phyloP scores from a whole-genome alignment of 2,113 vertebrate species.

The Epinephelus cyanopodus region DNA sequence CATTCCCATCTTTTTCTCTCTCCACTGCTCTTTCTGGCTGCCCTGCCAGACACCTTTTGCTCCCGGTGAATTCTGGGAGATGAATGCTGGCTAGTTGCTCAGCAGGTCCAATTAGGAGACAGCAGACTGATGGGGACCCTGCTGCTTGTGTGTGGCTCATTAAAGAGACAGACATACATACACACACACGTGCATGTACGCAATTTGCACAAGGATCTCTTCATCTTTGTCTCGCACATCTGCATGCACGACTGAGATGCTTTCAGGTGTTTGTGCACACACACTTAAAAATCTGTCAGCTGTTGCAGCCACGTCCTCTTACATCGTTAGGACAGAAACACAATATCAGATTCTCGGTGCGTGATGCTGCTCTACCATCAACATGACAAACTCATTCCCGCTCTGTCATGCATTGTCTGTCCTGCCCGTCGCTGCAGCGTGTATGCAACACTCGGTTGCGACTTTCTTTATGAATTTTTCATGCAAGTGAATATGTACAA shows the following conservation, averaged over 20 bases:
- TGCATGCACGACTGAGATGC: conserved; percentile 15
- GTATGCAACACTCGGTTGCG: conserved; percentile 26
- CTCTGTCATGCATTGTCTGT: conserved; percentile 48
- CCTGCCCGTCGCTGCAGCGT: conserved; percentile 10
- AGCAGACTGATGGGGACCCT: conserved; percentile 68
- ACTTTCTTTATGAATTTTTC: conserved; percentile 63
- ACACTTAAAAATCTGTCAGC: not conserved
- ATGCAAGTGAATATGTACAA: conserved; percentile 50
- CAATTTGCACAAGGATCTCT: conserved; percentile 27
- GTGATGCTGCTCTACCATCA: conserved; percentile 17
- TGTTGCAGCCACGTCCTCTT: conserved; percentile 12
- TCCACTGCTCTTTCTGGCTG: not conserved
- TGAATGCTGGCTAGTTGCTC: conserved; percentile 68
- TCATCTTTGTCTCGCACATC: conserved; percentile 39
- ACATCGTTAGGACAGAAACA: conserved; percentile 9
- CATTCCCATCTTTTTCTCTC: not conserved
- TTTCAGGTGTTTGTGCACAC: not conserved
- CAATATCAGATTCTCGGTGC: conserved; percentile 15
- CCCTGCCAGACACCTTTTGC: conserved; percentile 5
- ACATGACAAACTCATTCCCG: conserved; percentile 59
- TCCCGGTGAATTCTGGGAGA: conserved; percentile 58
- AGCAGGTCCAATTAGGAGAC: conserved; percentile 77
- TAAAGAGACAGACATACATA: conserved; percentile 27
- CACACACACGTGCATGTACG: conserved; percentile 4
- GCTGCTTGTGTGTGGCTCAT: conserved; percentile 61